Base-by-base conservation (phyloP, 2,888 invertebrate genomes). In the Meliscaeva auricollis region DNA sequence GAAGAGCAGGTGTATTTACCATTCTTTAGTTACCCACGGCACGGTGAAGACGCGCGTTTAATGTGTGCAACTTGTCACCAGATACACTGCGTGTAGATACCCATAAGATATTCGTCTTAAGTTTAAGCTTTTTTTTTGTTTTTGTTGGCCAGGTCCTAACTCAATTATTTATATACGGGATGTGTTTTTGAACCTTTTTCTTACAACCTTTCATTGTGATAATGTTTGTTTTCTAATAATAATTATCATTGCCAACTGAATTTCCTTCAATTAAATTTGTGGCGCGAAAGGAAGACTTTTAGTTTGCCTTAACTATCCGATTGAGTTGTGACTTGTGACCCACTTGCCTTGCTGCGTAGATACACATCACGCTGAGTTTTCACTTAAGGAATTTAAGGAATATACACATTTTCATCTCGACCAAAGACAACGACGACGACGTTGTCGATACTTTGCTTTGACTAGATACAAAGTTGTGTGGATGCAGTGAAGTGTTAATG, bases 1-100 rank as follows among this genome's bases (percentile, higher is more conserved):
- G 90, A 91, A 91, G 92, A 92, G 92, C 92, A 92, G 92, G 92
- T 92, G 92, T 90, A 92, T 91, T 91, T 91, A 91, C 90, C 92
- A 92, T 92, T 92, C 92, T 90, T 91, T 90, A 90, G 90, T 91
- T 91, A 92, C 90, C 92, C 91, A 91, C 91, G 91, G 91, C 90
- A 90, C 92, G 90, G 91, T 91, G 88, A 90, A 91, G 91, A 92
- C 92, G 91, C 92, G 92, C 75, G 81, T 81, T 85, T 76, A 69
- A 68, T 76, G 72, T 80, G 66, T 73, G 62, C 68, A 85, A 72
- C 73, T 81, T 85, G 72, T 85, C 80, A 81, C 68, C 44, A 50
- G n/a, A 81, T 68, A 69, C 66, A 75, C 66, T 80, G 75, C 75
- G 75, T 80, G 46, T 41, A 76, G n/a, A 3, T 26, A 26, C 74